Conservation (phyloP, 2,888 invertebrate species). For the Lycia hirtaria region DNA sequence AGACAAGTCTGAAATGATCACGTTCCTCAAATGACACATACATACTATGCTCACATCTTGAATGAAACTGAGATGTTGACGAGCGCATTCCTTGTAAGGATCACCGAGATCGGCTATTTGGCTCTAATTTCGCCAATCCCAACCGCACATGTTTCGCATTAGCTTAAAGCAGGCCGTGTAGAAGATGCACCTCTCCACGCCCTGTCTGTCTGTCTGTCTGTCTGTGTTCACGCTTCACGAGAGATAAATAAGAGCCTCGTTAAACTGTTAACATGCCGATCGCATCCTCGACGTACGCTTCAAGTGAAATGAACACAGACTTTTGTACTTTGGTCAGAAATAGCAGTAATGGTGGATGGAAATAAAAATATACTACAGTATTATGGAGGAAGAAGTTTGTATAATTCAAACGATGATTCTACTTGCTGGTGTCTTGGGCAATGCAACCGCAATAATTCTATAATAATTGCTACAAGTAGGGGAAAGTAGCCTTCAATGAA, state of each 20-base stretch:
- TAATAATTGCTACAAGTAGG: no score
- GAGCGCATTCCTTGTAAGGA: neutral
- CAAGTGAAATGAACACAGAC: neutral
- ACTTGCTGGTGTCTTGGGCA: no score
- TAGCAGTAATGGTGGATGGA: slow-evolving; percentile 1
- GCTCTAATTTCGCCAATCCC: neutral
- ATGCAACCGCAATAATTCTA: no score
- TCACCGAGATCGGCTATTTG: neutral
- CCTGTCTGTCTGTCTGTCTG: slow-evolving; percentile 35
- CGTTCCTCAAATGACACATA: slow-evolving; percentile 3
- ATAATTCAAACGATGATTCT: no score
- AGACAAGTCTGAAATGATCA: neutral
- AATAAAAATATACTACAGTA: neutral
- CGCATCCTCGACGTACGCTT: slow-evolving; percentile 6
- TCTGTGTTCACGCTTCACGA: slow-evolving; percentile 34
- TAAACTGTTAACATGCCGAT: slow-evolving; percentile 14
- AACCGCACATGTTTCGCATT: slow-evolving; percentile 27
- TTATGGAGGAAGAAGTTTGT: no score
- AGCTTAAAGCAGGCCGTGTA: slow-evolving; percentile 23
- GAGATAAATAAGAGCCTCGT: slow-evolving; percentile 19
- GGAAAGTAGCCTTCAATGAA: no score
- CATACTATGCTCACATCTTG: no score
- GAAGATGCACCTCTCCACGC: slow-evolving; percentile 33
- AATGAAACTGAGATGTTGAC: no score
- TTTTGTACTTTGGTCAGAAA: neutral